Conservation (phyloP, 2,888 invertebrate genomes). For the Tetrapedia diversipes region DNA sequence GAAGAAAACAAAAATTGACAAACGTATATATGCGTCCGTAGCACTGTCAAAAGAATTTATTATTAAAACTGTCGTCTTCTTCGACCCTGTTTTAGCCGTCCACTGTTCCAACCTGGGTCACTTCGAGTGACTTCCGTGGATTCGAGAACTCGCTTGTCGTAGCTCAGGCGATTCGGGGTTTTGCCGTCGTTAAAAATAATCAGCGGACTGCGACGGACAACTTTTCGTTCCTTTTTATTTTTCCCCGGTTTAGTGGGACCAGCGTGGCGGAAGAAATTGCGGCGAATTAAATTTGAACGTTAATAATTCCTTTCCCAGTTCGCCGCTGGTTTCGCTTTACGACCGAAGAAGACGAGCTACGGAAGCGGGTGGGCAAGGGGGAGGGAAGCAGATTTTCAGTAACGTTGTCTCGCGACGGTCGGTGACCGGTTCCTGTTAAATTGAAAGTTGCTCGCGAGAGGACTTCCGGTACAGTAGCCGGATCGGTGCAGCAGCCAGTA, state of each 20-base stretch:
- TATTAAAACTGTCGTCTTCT: too few relatives aligned
- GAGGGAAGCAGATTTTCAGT: slow-evolving; percentile 36
- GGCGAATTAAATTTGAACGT: slow-evolving; percentile 35
- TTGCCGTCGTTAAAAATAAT: slow-evolving; percentile 57
- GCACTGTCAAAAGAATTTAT: too few relatives aligned
- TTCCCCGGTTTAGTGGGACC: slow-evolving; percentile 1
- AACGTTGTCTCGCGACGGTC: slow-evolving; percentile 41
- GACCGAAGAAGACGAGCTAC: too few relatives aligned
- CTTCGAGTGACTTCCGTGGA: too few relatives aligned
- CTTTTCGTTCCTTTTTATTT: too few relatives aligned
- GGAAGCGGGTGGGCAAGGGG: neutral
- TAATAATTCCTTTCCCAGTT: slow-evolving; percentile 27
- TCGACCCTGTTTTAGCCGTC: too few relatives aligned
- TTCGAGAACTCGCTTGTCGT: too few relatives aligned
- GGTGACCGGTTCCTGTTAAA: slow-evolving; percentile 57
- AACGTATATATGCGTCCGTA: too few relatives aligned
- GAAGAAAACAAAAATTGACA: too few relatives aligned
- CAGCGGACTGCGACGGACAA: slow-evolving; percentile 20
- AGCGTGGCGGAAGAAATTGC: slow-evolving; percentile 20
- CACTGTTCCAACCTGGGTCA: too few relatives aligned
- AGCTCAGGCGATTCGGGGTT: too few relatives aligned
- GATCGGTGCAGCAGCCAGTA: slow-evolving; percentile 40
- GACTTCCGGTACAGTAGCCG: slow-evolving; percentile 37
- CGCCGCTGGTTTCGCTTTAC: neutral
- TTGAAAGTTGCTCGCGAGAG: slow-evolving; percentile 55